phyloP scores from a whole-genome alignment of 2,797 vertebrate genomes.

The Pseudochirops cupreus region DNA sequence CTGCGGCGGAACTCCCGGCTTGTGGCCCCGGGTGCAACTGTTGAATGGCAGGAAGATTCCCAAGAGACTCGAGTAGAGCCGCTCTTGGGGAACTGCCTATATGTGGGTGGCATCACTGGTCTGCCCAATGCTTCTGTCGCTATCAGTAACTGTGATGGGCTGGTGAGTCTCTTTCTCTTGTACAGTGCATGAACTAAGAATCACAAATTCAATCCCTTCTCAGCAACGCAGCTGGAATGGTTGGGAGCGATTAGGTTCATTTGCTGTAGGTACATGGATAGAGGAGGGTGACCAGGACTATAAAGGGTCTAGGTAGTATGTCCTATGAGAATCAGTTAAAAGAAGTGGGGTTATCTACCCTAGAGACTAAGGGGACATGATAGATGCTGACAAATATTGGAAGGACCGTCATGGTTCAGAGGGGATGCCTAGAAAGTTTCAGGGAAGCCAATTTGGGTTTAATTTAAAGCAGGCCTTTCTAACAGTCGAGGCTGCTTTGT shows the following conservation, averaged over 20 bases:
- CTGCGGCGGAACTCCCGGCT: conserved; percentile 93
- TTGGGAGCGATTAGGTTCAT: neutral
- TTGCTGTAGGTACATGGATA: neutral
- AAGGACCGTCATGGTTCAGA: neutral
- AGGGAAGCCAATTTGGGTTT: neutral
- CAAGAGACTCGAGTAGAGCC: conserved; percentile 90
- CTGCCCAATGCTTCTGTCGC: conserved; percentile 92
- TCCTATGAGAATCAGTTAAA: neutral
- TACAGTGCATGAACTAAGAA: neutral
- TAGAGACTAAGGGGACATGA: neutral
- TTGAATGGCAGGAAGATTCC: conserved; percentile 96
- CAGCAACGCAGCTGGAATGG: neutral
- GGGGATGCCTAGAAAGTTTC: neutral
- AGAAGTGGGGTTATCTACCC: neutral
- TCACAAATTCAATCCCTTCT: neutral
- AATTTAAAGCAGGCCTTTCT: neutral
- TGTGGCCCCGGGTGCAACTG: conserved; percentile 96
- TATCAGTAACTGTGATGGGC: conserved; percentile 98
- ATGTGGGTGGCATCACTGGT: conserved; percentile 94
- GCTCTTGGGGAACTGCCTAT: conserved; percentile 93
- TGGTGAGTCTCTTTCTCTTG: conserved; percentile 90
- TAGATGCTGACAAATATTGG: neutral
- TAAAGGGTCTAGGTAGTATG: neutral
- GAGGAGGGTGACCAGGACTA: neutral
- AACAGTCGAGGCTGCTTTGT: neutral